Percentiles rank a stretch among this genome's conserved stretches.
Conservation (phyloP, 2,797 vertebrate genomes). For the Thalassophryne amazonica region DNA sequence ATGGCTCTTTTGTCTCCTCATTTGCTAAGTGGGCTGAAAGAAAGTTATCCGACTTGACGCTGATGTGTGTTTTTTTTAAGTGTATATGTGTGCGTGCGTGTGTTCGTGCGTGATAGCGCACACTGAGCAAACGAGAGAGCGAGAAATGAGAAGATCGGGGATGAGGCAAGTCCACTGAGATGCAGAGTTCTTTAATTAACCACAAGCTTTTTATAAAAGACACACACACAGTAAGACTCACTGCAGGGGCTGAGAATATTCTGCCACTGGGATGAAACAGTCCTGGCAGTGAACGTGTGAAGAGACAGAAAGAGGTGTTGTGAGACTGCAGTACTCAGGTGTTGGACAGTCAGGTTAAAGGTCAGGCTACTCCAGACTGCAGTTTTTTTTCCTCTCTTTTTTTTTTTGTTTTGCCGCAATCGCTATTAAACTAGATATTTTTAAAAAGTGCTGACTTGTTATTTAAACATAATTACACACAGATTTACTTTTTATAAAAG, state of each 20-base stretch:
- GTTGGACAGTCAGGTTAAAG: slow-evolving; percentile 56
- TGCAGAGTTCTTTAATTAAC: slow-evolving; percentile 69
- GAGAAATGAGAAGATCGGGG: slow-evolving; percentile 52
- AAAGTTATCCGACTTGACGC: slow-evolving; percentile 36
- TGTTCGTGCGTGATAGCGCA: slow-evolving; percentile 11
- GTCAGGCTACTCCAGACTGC: slow-evolving; percentile 29
- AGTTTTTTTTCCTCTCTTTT: slow-evolving; percentile 7
- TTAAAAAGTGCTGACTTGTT: slow-evolving; percentile 1
- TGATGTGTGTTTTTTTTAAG: slow-evolving; percentile 29
- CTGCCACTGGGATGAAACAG: slow-evolving; percentile 37
- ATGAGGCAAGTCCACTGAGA: slow-evolving; percentile 67
- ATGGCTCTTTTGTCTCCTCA: slow-evolving; percentile 31
- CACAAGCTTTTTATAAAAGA: slow-evolving; percentile 53
- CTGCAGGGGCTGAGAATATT: slow-evolving; percentile 55
- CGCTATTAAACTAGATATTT: background rate
- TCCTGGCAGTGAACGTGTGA: slow-evolving; percentile 14
- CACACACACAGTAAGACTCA: slow-evolving; percentile 34
- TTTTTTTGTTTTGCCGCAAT: background rate
- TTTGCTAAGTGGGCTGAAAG: slow-evolving; percentile 43
- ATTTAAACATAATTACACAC: slow-evolving; percentile 4
- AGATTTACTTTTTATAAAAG: too few species aligned
- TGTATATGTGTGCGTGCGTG: slow-evolving; percentile 37
- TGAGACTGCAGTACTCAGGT: slow-evolving; percentile 28
- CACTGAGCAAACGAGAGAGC: slow-evolving; percentile 5
- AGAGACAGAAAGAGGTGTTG: background rate